Evolutionary conservation across 2,888 invertebrate genomes (phyloP), one percentile per base, ranked within the genome.

Genomic region (Trachelus iudaicus): DNA sequence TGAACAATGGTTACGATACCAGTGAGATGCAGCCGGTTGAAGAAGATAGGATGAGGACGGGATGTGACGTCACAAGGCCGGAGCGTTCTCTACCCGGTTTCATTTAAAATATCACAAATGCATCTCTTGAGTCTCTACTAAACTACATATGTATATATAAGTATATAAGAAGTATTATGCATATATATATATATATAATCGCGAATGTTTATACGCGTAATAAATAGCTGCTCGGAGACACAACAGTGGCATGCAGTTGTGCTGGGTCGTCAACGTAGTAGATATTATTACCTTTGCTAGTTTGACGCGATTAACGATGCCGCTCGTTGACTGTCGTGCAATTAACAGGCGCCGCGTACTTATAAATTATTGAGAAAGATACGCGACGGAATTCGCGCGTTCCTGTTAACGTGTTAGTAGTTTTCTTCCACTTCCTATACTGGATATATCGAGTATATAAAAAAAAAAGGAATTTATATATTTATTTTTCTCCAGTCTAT

Each of bases 51-150:
- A 23, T 56, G 23, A 23, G 81, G 87, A 85, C 88, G 85, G 87
- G 87, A 88, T 85, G 84, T 88, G 87, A 88, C 86, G 86, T 87
- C 86, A 77, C 75, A 76, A 79, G 76, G 79, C 73, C 74, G 40
- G 68, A 73, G 30, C 75, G 73, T 79, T 76, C 76, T 76, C 79
- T 56, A 56, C 56, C 56, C 56, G 56, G 23, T 56, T 56, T 56
- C 23, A 23, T 56, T 56, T 56, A 56, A 56, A 56, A 23, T 56
- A 56, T 56, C 56, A 6, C 56, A 56, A 23, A 56, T 56, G 56
- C 56, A 56, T 56, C 56, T 56, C 23, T 56, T 23, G 56, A 56
- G 56, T 15, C 9, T 56, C 56, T 23, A 56, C 56, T 56, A 23
- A 56, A 23, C 23, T 56, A 40, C 6, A 40, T 40, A 40, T 13